Conservation (phyloP, 2,888 invertebrate species). For the Eubasilissa splendida region DNA sequence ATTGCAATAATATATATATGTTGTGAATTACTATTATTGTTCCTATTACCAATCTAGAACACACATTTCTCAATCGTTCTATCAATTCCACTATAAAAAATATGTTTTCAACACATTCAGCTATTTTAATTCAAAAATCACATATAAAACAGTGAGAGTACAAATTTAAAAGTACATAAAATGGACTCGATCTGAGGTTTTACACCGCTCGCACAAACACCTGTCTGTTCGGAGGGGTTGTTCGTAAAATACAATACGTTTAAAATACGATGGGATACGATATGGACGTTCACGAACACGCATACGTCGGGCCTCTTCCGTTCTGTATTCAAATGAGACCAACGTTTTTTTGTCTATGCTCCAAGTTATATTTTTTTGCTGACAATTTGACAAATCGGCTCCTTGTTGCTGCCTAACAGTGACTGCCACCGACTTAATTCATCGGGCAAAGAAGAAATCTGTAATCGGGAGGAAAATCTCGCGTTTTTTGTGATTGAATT, state of each 20-base stretch:
- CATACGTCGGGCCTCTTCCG: slow-evolving; percentile 43
- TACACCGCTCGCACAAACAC: not conserved
- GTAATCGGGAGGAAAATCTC: slow-evolving; percentile 10
- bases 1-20: not conserved
- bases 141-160: no score
- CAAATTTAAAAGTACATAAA: not conserved
- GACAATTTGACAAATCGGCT: slow-evolving; percentile 50
- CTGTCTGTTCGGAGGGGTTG: slow-evolving; percentile 6
- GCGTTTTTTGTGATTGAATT: slow-evolving; percentile 11
- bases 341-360: slow-evolving; percentile 13
- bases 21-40: not conserved
- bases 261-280: not conserved
- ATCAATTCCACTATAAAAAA: no score
- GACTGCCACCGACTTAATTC: not conserved
- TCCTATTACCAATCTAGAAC: no score
- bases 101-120: no score
- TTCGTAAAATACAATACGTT: slow-evolving; percentile 7
- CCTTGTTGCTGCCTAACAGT: slow-evolving; percentile 5
- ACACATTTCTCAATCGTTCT: no score
- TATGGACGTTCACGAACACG: slow-evolving; percentile 6
- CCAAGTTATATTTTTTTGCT: slow-evolving; percentile 25
- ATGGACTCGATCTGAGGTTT: not conserved
- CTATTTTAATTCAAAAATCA: no score
- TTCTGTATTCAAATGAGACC: slow-evolving; percentile 47
- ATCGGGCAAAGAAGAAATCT: slow-evolving; percentile 10